These are phyloP conservation scores for Caenorhabditis auriculariae DNA, from an alignment of 2,888 invertebrate genomes.

Conservation along the genomic window DNA sequence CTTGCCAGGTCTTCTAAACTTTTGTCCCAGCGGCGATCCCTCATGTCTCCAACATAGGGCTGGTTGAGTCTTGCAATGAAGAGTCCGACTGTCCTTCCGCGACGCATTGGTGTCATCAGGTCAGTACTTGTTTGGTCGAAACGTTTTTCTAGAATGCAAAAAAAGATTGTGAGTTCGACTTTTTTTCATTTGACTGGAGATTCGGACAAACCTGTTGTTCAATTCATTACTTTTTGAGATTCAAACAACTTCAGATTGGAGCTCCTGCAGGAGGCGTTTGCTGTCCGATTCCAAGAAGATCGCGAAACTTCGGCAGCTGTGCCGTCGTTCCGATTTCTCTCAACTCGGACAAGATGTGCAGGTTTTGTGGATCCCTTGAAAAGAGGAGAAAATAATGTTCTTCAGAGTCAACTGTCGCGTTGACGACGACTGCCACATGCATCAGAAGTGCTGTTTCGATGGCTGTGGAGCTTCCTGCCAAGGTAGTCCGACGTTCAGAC, in stretches of 20 bases:
- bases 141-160: neutral
- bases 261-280: constrained; percentile 50
- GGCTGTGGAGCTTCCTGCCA: constrained; percentile 53
- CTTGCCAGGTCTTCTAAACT: constrained; percentile 40
- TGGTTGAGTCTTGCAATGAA: constrained; percentile 42
- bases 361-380: no score
- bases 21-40: constrained; percentile 50
- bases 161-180: neutral
- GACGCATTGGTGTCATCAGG: constrained; percentile 49
- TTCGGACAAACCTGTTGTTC: constrained; percentile 31
- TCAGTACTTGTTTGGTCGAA: constrained; percentile 20
- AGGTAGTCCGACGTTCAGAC: neutral
- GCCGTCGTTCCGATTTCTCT: constrained; percentile 27
- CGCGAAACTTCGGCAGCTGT: constrained; percentile 36
- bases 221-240: neutral
- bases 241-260: constrained; percentile 15
- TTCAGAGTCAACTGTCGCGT: constrained; percentile 29
- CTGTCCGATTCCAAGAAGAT: constrained; percentile 36
- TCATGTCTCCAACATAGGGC: constrained; percentile 27
- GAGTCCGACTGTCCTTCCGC: constrained; percentile 39
- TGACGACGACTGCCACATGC: constrained; percentile 40
- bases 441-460: constrained; percentile 58
- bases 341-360: constrained; percentile 22
- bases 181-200: constrained; percentile 22
- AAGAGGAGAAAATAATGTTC: no score